Evolutionary conservation across 2,797 vertebrate genomes (phyloP), one percentile per base, ranked within the genome.

Genomic region (Lepus oiostolus): DNA sequence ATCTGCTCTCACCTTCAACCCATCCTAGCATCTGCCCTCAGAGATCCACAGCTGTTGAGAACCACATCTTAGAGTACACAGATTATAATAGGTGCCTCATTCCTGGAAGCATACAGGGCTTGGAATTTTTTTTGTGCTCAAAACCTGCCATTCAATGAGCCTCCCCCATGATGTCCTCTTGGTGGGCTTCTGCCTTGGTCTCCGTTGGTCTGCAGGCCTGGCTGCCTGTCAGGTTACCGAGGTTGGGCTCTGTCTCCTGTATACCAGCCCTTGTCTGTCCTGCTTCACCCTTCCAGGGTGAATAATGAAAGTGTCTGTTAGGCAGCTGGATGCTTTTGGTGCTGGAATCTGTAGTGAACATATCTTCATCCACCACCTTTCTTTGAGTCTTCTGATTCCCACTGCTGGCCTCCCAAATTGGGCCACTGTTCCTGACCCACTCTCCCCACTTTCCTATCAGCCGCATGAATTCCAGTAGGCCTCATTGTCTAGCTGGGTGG

Each of bases 211-310:
- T 75, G 30, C 30, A 42, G 74, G 42, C 22, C 52, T 58, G 47
- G 30, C 22, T 84, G 14, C 19, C 26, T 38, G 4, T 67, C 54
- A 16, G 47, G 28, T 38, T 38, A 13, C 38, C 19, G 72, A 70
- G 60, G 5, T 7, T 82, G 75, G 86, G 24, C 16, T 14, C 52
- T 60, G 65, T 16, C 7, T 79, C 82, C 38, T 42, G 16, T 10
- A 35, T 35, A 9, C 75, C 13, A 47, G 70, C 21, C 4, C 8
- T 38, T 83, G 19, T 38, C 50, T 79, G 19, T 82, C 88, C 30
- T 79, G 17, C 30, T 77, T 85, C 58, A 72, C 82, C 90, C 38
- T 75, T 72, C 67, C 47, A 70, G 32, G 88, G 86, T 74, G 75
- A 42, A 28, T 26, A 72, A 42, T 32, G 65, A 68, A 35, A 35